Percentiles rank a stretch among this genome's conserved stretches.
Evolutionary conservation across 2,113 vertebrate genomes (phyloP).

Genomic region (Campylomormyrus tamandua): DNA sequence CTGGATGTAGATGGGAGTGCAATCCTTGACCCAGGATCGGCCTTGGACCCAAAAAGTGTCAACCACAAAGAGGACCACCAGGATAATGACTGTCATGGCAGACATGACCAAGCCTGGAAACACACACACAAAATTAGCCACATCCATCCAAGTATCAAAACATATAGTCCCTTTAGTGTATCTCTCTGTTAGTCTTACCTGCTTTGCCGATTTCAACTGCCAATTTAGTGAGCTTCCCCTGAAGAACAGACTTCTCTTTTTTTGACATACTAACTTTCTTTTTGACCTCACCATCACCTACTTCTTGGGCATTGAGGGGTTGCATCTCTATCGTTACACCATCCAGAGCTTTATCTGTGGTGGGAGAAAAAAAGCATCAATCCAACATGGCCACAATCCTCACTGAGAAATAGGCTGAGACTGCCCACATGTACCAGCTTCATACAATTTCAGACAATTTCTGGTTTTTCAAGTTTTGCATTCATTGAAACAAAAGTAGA

Average conservation of each 20-base stretch:
- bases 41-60: slow-evolving; percentile 91
- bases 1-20: slow-evolving; percentile 88
- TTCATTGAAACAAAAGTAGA: not conserved
- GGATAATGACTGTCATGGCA: slow-evolving; percentile 86
- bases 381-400: not conserved
- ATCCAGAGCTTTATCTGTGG: slow-evolving; percentile 75
- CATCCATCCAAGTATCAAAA: not conserved
- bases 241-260: slow-evolving; percentile 97
- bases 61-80: slow-evolving; percentile 84
- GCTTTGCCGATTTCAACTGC: slow-evolving; percentile 98
- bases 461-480: not conserved
- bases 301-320: slow-evolving; percentile 83
- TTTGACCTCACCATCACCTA: slow-evolving; percentile 71
- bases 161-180: not conserved
- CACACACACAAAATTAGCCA: not conserved
- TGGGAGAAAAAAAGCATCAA: not conserved
- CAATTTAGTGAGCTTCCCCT: slow-evolving; percentile 93
- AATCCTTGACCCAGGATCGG: slow-evolving; percentile 74
- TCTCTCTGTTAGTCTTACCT: slow-evolving; percentile 56
- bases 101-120: slow-evolving; percentile 88
- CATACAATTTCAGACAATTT: not conserved
- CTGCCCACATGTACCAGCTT: not conserved
- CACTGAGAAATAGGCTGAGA: not conserved
- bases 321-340: slow-evolving; percentile 84
- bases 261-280: slow-evolving; percentile 83